These are phyloP conservation scores for Trachurus trachurus DNA, from an alignment of 2,797 vertebrate species.

Conservation along the genomic window DNA sequence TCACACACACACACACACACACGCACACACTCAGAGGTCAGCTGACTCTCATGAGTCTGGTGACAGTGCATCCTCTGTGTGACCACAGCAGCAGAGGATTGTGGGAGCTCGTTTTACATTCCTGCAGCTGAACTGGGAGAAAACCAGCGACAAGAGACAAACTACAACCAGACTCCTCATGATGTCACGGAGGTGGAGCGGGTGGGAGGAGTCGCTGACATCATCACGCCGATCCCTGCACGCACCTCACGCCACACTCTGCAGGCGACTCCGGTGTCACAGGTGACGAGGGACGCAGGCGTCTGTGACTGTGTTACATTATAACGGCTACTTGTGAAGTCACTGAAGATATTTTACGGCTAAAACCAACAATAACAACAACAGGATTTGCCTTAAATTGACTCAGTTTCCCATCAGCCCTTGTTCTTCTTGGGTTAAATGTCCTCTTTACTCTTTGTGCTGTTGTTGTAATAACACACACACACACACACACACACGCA, in stretches of 20 bases:
- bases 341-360: too few species aligned
- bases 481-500: too few species aligned
- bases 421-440: too few species aligned
- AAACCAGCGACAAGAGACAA: constrained; percentile 9
- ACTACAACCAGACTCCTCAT: neutral
- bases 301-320: too few species aligned
- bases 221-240: neutral
- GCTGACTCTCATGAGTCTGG: constrained; percentile 77
- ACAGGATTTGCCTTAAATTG: too few species aligned
- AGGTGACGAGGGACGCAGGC: neutral
- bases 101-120: constrained; percentile 57
- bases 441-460: too few species aligned
- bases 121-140: constrained; percentile 33
- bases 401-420: too few species aligned
- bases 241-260: neutral
- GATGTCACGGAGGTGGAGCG: neutral
- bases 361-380: too few species aligned
- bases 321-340: too few species aligned
- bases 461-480: too few species aligned
- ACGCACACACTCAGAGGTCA: constrained; percentile 54
- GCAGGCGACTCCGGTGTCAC: neutral
- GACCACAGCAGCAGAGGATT: constrained; percentile 46
- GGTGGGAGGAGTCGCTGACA: neutral
- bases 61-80: constrained; percentile 79
- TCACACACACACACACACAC: neutral